Conservation (phyloP, 2,797 vertebrate species). For the Xyrichtys novacula region DNA sequence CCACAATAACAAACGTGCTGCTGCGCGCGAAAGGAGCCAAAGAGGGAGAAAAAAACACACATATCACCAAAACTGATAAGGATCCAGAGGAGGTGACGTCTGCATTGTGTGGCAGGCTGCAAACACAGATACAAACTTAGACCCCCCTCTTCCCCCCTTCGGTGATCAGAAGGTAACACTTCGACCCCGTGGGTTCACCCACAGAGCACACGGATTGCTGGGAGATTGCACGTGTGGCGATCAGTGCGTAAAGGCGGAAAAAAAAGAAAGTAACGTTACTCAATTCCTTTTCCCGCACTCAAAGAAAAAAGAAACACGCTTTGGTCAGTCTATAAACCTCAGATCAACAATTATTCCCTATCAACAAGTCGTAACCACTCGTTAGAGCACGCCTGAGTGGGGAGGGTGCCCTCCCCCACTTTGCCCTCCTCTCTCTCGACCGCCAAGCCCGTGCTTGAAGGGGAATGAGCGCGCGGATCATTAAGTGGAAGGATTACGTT, state of each 20-base stretch:
- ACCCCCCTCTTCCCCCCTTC: too few relatives aligned
- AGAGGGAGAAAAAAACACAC: background rate
- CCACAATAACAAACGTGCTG: conserved; percentile 38
- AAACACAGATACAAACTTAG: conserved; percentile 73
- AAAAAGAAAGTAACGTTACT: conserved; percentile 4
- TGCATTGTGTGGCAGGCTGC: conserved; percentile 72
- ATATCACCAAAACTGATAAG: conserved; percentile 59
- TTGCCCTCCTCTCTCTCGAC: conserved; percentile 27
- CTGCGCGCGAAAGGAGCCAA: conserved; percentile 39
- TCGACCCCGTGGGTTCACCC: conserved; percentile 34
- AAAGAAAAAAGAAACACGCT: conserved; percentile 22
- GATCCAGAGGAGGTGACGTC: conserved; percentile 76
- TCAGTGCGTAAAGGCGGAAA: conserved; percentile 47
- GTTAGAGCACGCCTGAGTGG: conserved; percentile 62
- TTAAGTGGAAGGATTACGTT: background rate
- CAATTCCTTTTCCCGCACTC: conserved; percentile 55
- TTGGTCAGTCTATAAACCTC: conserved; percentile 49
- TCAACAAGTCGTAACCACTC: conserved; percentile 84
- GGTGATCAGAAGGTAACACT: conserved; percentile 24
- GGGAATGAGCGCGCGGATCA: conserved; percentile 41
- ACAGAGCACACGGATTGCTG: conserved; percentile 13
- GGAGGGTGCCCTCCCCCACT: conserved; percentile 45
- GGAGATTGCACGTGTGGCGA: conserved; percentile 25
- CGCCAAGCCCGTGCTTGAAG: conserved; percentile 58
- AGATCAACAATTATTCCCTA: conserved; percentile 70